Conservation (phyloP, 2,113 vertebrate species). For the Pimephales promelas region DNA sequence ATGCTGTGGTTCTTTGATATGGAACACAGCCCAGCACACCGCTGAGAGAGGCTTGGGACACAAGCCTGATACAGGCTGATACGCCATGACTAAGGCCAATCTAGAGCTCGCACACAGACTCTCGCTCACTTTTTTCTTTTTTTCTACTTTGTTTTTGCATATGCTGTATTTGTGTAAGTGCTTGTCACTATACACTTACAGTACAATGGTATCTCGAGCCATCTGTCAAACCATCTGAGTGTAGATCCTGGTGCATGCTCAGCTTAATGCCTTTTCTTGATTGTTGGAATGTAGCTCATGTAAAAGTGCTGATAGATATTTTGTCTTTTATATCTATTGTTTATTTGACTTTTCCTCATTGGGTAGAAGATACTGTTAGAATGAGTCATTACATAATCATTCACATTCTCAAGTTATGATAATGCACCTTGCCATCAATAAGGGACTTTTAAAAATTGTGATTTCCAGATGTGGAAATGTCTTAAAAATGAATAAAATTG, state of each 20-base stretch:
- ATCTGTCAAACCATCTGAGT: slow-evolving; percentile 32
- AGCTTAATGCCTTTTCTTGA: slow-evolving; percentile 2
- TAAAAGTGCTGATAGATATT: background rate
- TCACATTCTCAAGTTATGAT: background rate
- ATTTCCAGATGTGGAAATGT: background rate
- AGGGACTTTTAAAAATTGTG: background rate
- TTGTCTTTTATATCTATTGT: background rate
- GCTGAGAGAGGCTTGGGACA: slow-evolving; percentile 31
- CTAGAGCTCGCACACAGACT: slow-evolving; percentile 20
- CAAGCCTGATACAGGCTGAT: slow-evolving; percentile 32
- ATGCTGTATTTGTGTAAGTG: slow-evolving; percentile 20
- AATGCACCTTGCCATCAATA: background rate
- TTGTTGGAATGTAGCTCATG: background rate
- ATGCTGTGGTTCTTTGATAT: slow-evolving; percentile 36
- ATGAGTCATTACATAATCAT: background rate
- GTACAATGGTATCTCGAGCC: background rate
- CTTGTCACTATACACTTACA: background rate
- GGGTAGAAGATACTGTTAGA: background rate
- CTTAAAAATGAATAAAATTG: background rate
- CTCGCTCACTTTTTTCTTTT: slow-evolving; percentile 49
- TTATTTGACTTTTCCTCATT: background rate
- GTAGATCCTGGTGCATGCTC: background rate
- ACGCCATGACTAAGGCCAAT: slow-evolving; percentile 19
- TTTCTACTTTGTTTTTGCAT: background rate
- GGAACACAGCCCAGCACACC: slow-evolving; percentile 51